A percentile compares a stretch with the other conserved stretches of the same genome.
These are phyloP conservation scores for Melipona bicolor DNA, from an alignment of 2,888 invertebrate genomes.

Conservation along the genomic window DNA sequence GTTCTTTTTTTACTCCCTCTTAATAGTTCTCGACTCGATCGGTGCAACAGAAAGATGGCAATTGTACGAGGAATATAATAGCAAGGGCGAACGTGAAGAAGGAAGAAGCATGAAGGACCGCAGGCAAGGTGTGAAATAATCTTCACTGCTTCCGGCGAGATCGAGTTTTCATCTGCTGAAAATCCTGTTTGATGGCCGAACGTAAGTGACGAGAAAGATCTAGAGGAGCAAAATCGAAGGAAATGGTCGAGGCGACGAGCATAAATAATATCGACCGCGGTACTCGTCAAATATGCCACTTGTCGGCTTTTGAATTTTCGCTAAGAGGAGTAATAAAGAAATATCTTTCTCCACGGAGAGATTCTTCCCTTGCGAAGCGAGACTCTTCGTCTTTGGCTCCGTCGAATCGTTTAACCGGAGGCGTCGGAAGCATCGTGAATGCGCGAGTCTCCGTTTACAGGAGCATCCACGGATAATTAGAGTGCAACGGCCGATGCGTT, in stretches of 20 bases:
- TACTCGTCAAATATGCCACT: slow-evolving; percentile 12
- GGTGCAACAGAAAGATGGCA: not conserved
- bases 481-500: slow-evolving; percentile 1
- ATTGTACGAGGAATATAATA: too few relatives aligned
- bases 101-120: not conserved
- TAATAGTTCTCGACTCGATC: not conserved
- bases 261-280: not conserved
- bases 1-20: not conserved
- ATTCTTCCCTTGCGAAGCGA: not conserved
- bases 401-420: not conserved
- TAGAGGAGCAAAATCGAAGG: not conserved
- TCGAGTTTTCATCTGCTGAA: not conserved
- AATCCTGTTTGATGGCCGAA: not conserved
- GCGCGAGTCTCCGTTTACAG: not conserved
- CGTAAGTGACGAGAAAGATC: not conserved
- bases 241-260: not conserved
- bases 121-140: not conserved
- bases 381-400: not conserved
- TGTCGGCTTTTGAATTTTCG: not conserved
- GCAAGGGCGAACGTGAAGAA: not conserved
- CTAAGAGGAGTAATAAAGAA: not conserved
- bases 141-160: not conserved
- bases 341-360: not conserved
- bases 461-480: slow-evolving; percentile 15
- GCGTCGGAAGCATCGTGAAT: not conserved